Conservation (phyloP, 2,888 invertebrate species). For the Thelaira solivaga region DNA sequence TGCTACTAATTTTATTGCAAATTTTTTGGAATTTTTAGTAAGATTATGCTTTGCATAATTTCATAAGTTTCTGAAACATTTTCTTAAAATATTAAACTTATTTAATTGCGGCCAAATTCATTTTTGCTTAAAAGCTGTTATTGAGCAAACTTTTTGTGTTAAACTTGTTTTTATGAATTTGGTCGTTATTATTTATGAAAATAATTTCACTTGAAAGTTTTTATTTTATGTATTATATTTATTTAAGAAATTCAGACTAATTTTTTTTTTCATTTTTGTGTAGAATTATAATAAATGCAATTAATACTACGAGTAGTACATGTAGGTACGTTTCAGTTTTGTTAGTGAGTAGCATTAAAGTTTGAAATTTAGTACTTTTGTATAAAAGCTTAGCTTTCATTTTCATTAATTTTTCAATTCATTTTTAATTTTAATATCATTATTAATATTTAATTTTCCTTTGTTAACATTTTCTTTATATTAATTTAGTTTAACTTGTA, state of each 20-base stretch:
- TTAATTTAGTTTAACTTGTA: conserved; percentile 6
- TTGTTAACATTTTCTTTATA: conserved; percentile 42
- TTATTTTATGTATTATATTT: no score
- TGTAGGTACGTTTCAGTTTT: conserved; percentile 7
- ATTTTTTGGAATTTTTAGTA: no score
- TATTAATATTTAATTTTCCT: conserved; percentile 24
- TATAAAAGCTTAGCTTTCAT: conserved; percentile 50
- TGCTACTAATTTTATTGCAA: no score
- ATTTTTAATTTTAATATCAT: conserved; percentile 2
- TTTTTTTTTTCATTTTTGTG: conserved; percentile 16
- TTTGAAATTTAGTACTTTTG: conserved; percentile 28
- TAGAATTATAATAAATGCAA: conserved; percentile 20
- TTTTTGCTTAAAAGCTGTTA: no score
- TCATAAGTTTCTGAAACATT: background rate
- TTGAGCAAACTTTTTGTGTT: no score
- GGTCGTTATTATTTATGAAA: no score
- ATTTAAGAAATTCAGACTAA: no score
- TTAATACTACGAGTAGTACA: no score
- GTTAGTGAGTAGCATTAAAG: conserved; percentile 9
- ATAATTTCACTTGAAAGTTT: no score
- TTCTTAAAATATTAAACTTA: background rate
- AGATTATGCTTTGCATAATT: background rate
- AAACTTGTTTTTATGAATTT: no score
- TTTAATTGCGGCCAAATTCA: no score
- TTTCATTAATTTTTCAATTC: background rate